Conservation (phyloP, 2,797 vertebrate species). For the Coracias cyanogaster region DNA sequence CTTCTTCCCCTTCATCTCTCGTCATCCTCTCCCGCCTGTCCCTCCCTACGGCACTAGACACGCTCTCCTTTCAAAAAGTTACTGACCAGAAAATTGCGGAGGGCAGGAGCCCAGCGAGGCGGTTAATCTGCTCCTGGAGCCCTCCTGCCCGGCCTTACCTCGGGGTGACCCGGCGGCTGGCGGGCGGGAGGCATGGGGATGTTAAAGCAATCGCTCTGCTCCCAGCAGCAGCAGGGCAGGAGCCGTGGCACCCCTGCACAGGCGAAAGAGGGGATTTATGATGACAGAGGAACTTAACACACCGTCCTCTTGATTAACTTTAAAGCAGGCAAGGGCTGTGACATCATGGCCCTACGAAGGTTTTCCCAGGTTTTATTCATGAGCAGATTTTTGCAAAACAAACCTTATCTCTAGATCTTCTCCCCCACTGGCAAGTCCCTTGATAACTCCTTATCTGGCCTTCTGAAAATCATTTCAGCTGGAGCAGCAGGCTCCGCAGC, state of each 20-base stretch:
- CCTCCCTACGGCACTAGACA: constrained; percentile 30
- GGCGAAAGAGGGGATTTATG: neutral
- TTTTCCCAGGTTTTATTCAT: constrained; percentile 9
- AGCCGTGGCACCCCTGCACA: neutral
- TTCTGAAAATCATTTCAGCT: neutral
- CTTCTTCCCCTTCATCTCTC: neutral
- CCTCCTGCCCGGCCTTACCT: constrained; percentile 28
- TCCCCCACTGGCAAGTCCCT: neutral
- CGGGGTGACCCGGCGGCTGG: constrained; percentile 27
- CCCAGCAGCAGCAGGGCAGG: neutral
- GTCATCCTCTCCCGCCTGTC: neutral
- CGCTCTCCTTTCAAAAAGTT: constrained; percentile 66
- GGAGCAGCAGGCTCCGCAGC: neutral
- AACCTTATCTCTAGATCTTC: constrained; percentile 28
- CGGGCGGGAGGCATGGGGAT: neutral
- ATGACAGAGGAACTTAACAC: neutral
- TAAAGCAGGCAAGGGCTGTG: neutral
- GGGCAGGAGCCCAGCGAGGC: constrained; percentile 45
- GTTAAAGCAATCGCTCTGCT: neutral
- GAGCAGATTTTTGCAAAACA: constrained; percentile 4
- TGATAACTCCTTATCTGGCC: constrained; percentile 16
- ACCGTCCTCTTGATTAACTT: neutral
- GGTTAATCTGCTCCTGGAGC: constrained; percentile 15
- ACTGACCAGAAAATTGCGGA: constrained; percentile 71
- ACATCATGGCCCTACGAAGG: neutral